Base-by-base conservation (phyloP, 2,113 vertebrate species). In the Cynocephalus volans region DNA sequence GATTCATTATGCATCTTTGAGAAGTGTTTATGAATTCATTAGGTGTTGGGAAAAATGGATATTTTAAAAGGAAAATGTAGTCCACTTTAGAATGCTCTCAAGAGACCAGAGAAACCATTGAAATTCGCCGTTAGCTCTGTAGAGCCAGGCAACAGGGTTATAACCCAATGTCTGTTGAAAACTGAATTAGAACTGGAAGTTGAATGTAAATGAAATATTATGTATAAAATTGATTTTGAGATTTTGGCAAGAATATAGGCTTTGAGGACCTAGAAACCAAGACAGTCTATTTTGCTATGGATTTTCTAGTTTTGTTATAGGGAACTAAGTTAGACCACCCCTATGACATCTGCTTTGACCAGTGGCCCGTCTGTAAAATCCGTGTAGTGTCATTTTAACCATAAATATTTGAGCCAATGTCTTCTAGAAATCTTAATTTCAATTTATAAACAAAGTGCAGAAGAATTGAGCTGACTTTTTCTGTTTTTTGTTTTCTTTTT, bases 131-230 rank as follows among this genome's bases (percentile, higher is more conserved):
- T 92, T 90, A 45, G 3, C 9, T 90, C 75, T 97, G 13, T 60
- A 58, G 11, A 95, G 13, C 2, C 56, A 95, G 75, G 33, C 1
- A 36, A 18, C 79, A 14, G 13, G 14, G 33, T 93, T 89, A 67
- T 64, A 87, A 91, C 17, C n/a, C 23, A 90, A 62, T 81, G 21
- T 81, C 33, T 90, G 8, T 83, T 90, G 41, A 81, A 97, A 93
- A 85, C 24, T 9, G 6, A 88, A 72, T 81, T 82, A 62, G 26
- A 72, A 88, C 31, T 90, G 2, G 12, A 77, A 92, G n/a, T 56
- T 94, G 3, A 84, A 91, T 85, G 72, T 84, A 90, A 97, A 93
- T 67, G 88, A 95, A 88, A 64, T 88, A 72, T 75, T 12, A 33
- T 85, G 17, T 89, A 52, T 65, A 23, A 72, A 84, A 7, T 70